phyloP scores from a whole-genome alignment of 2,888 invertebrate genomes.

The Uloborus plumipes region DNA sequence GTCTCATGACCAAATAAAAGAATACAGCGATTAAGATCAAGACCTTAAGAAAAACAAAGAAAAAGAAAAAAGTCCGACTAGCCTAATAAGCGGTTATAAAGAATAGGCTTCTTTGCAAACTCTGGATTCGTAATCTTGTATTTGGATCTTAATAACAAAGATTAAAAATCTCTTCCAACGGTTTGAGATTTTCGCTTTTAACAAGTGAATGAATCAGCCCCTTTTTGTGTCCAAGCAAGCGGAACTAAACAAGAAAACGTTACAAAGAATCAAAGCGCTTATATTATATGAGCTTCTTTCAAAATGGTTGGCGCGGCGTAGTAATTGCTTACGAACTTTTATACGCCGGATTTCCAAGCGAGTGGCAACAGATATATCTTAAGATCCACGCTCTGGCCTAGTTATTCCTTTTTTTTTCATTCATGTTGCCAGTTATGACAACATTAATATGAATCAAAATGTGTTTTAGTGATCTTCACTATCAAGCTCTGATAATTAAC shows the following conservation, averaged over 20 bases:
- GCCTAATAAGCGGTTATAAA: conserved; percentile 8
- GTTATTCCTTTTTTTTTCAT: too few species aligned
- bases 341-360: too few species aligned
- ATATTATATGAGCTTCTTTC: too few species aligned
- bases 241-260: conserved; percentile 49
- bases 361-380: too few species aligned
- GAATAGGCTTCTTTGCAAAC: not conserved
- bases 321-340: too few species aligned
- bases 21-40: conserved; percentile 3
- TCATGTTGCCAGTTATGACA: too few species aligned
- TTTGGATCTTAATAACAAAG: conserved; percentile 38
- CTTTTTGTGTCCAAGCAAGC: conserved; percentile 30
- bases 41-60: not conserved
- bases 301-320: too few species aligned
- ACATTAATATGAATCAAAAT: too few species aligned
- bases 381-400: too few species aligned
- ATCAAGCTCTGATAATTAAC: too few species aligned
- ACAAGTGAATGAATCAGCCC: conserved; percentile 34
- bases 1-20: not conserved
- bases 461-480: too few species aligned
- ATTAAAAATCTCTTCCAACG: conserved; percentile 21
- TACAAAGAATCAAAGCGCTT: too few species aligned
- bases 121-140: conserved; percentile 18
- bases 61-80: not conserved
- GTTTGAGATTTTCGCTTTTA: conserved; percentile 35